Percentiles rank a stretch among this genome's conserved stretches.
Evolutionary conservation across 2,113 vertebrate species (phyloP).

Genomic region (Mystacornis crossleyi): DNA sequence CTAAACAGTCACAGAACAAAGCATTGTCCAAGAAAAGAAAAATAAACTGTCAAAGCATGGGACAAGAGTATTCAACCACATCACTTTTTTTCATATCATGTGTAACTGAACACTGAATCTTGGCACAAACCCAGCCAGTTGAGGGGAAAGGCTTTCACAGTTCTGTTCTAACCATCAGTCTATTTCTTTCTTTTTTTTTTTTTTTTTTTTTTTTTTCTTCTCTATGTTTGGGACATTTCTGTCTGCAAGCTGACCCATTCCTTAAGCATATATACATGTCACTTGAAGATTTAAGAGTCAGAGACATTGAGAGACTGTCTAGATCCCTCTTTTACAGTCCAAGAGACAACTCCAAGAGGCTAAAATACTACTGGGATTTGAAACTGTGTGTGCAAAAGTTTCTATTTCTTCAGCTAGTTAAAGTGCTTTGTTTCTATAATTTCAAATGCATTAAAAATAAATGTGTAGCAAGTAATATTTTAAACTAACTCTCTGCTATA

Average conservation of each 20-base stretch:
- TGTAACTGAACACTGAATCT: background rate
- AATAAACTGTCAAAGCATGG: background rate
- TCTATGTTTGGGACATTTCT: background rate
- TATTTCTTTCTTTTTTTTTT: background rate
- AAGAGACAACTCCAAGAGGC: background rate
- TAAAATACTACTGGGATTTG: slow-evolving; percentile 25
- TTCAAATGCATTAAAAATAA: slow-evolving; percentile 19
- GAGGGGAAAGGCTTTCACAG: background rate
- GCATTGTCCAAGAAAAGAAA: background rate
- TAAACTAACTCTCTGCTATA: slow-evolving; percentile 17
- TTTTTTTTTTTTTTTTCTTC: background rate
- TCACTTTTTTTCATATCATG: background rate
- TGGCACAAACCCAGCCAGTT: background rate
- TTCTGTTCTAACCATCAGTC: background rate
- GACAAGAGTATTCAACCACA: background rate
- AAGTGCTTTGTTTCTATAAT: slow-evolving; percentile 34
- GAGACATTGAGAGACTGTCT: slow-evolving; percentile 1
- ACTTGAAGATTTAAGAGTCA: background rate
- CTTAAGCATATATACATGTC: background rate
- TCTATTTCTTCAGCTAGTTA: slow-evolving; percentile 4
- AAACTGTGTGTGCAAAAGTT: background rate
- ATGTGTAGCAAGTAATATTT: slow-evolving; percentile 30
- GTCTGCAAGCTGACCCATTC: background rate
- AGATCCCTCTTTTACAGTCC: slow-evolving; percentile 6
- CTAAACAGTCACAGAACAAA: background rate